Evolutionary conservation across 1,140 invertebrate genomes (phyloP), one percentile per base, ranked within the genome.

Genomic region (Yoshiicerus persimilis): DNA sequence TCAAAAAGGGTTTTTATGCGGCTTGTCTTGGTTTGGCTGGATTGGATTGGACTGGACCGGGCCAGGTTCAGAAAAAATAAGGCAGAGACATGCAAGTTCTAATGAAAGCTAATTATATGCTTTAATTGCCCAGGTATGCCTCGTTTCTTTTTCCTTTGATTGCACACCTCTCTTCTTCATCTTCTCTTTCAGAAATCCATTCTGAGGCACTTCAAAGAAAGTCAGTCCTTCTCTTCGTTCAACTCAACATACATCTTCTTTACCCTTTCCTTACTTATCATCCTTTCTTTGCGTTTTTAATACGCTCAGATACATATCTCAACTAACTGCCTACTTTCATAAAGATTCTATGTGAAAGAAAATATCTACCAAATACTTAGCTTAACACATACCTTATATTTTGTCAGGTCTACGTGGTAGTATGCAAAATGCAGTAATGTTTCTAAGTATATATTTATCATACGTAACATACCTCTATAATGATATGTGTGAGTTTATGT

Each of bases 41-140:
- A 64, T 64, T 64, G 66, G 41, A 47, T 47, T 47, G 25, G 62
- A 25, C 41, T 86, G 56, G 27, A 64, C 56, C 83, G 41, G 83
- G 25, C 83, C 83, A 86, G 47, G 84, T 47, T 5, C 11, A 41
- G 38, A 32, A 56, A 36, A 88, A 86, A 86, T 83, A 41, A 70
- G 64, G 85, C 88, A 86, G 66, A 88, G 88, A 86, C 88, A 88
- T 88, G 87, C 70, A 88, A 88, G 84, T 84, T 88, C 89, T 89
- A 89, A 89, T 89, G 89, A 89, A 88, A 89, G 85, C 86, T 89
- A 89, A 89, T 89, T 89, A 89, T 89, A 89, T 89, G 87, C 85
- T 89, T 89, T 89, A 89, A 89, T 89, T 89, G 89, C 89, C 75
- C 56, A 89, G 87, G 89, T 89, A 89, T 89, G 89, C 87, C 38